Percentiles rank a stretch among this genome's conserved stretches.
Evolutionary conservation across 2,797 vertebrate species (phyloP).

Genomic region (Chelidonichthys spinosus): DNA sequence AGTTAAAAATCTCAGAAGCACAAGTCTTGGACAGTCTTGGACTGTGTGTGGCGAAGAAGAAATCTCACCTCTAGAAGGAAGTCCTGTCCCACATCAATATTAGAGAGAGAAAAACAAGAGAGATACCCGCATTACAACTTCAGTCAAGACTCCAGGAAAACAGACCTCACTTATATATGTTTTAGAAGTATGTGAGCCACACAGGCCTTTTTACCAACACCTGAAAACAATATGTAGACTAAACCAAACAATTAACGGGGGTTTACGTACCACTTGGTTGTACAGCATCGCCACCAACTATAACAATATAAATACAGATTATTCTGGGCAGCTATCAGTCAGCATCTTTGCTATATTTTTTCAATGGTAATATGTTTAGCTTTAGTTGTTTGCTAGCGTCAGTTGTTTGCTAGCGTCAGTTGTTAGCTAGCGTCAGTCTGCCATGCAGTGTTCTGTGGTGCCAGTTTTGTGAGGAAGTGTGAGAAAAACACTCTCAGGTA

Average conservation of each 20-base stretch:
- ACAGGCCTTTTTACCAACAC: slow-evolving; percentile 48
- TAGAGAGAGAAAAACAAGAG: too few species aligned
- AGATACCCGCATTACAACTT: too few species aligned
- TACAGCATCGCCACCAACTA: slow-evolving; percentile 52
- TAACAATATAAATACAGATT: slow-evolving; percentile 36
- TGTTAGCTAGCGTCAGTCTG: neutral
- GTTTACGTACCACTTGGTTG: slow-evolving; percentile 63
- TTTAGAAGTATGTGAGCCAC: neutral
- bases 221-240: neutral
- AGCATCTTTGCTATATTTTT: neutral
- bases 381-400: neutral
- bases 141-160: neutral
- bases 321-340: neutral
- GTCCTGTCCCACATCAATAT: too few species aligned
- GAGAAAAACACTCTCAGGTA: too few species aligned
- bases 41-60: neutral
- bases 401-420: neutral
- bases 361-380: neutral
- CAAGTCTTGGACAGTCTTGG: too few species aligned
- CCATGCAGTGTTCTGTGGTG: slow-evolving; percentile 14
- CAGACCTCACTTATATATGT: neutral
- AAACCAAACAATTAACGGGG: neutral
- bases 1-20: neutral
- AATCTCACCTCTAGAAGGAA: too few species aligned
- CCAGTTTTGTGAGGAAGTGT: too few species aligned